Evolutionary conservation across 2,888 invertebrate species (phyloP).

Genomic region (Cotesia congregata): DNA sequence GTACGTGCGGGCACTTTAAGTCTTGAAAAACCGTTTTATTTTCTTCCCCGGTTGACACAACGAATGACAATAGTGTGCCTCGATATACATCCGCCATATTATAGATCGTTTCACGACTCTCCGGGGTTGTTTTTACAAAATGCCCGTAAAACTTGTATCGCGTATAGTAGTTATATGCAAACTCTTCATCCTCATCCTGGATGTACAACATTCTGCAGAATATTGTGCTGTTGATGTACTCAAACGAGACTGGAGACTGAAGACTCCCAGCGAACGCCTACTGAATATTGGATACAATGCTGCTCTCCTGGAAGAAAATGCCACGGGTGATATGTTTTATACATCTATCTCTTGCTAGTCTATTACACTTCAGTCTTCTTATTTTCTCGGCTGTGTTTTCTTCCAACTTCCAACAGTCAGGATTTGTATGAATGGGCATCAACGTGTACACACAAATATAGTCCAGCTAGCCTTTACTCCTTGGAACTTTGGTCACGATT

Average conservation of each 20-base stretch:
- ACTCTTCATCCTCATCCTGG: conserved; percentile 3
- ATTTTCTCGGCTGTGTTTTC: neutral
- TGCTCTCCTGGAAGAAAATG: neutral
- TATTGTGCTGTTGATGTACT: conserved; percentile 3
- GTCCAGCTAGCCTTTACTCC: neutral
- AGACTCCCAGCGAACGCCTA: neutral
- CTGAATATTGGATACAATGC: conserved; percentile 1
- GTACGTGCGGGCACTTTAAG: conserved; percentile 38
- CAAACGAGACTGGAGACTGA: neutral
- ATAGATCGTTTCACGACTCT: conserved; percentile 35
- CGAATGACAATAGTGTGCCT: conserved; percentile 30
- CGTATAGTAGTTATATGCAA: conserved; percentile 1
- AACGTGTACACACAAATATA: neutral
- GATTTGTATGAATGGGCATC: neutral
- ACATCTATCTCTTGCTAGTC: neutral
- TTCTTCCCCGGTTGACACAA: conserved; percentile 29
- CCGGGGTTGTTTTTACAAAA: conserved; percentile 37
- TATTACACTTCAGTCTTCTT: neutral
- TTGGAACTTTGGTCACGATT: neutral
- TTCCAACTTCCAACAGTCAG: neutral
- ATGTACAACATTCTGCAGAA: conserved; percentile 6
- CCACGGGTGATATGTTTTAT: neutral
- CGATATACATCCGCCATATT: conserved; percentile 31
- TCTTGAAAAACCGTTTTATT: conserved; percentile 36
- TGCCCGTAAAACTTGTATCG: conserved; percentile 29